Evolutionary conservation across 1,140 invertebrate species (phyloP), one percentile per base, ranked within the genome.

Genomic region (Phymorhynchus buccinoides): DNA sequence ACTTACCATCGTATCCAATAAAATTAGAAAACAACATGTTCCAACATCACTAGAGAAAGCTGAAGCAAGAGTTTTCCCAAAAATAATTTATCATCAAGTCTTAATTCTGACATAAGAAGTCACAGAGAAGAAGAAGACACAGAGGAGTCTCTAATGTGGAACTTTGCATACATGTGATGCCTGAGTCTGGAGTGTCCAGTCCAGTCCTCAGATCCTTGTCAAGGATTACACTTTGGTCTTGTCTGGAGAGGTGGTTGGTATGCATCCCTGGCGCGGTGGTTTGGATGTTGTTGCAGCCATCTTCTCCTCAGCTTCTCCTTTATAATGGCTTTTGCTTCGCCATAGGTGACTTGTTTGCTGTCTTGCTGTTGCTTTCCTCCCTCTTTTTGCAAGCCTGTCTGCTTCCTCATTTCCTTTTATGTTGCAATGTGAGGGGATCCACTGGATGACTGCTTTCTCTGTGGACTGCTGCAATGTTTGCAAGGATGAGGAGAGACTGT

Each of bases 391-490:
- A 9, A 52, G 48, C 22, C 48, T 9, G 48, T 73, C 22, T 35
- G 68, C 68, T 16, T 30, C 68, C 27, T 73, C 68, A 73, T n/a
- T 73, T 18, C 68, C 68, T 35, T 18, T 2, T 30, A 73, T 73
- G 37, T 73, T 73, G 68, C 22, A 73, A 7, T 73, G 56, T 18
- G 68, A 73, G 27, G 68, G 68, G 14, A 73, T 73, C 68, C 68
- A 73, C 12, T 73, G 68, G 16, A 73, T 35, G 68, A 73, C n/a
- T 3, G 68, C 30, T 73, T 22, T 18, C 30, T 73, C 22, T 27
- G 9, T 30, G 68, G 68, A 16, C 27, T 73, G 68, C 37, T 73
- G 27, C 68, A n/a, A 30, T 30, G 1, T 73, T 1, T 12, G 3
- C 16, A 3, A 30, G 68, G 68, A 18, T 22, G 68, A 73, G 30